These are phyloP conservation scores for Nephrotoma flavescens DNA, from an alignment of 2,888 invertebrate genomes.

Conservation along the genomic window DNA sequence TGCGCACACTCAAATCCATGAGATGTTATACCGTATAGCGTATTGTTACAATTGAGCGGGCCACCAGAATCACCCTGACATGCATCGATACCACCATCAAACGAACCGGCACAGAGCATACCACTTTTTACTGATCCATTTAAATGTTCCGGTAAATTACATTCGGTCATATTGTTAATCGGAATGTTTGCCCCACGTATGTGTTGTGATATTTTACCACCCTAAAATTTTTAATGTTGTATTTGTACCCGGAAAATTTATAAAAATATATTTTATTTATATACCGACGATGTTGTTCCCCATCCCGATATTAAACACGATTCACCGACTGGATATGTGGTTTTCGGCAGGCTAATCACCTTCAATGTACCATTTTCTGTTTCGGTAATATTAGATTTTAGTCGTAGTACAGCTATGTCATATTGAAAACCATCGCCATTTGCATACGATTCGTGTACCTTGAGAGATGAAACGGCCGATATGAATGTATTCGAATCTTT, in stretches of 20 bases:
- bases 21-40: background rate
- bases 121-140: background rate
- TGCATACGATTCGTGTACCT: background rate
- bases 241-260: background rate
- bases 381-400: background rate
- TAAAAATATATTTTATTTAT: background rate
- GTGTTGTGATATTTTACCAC: background rate
- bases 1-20: background rate
- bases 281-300: slow-evolving; percentile 6
- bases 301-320: slow-evolving; percentile 5
- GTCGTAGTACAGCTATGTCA: background rate
- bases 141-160: background rate
- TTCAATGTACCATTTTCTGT: background rate
- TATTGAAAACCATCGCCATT: background rate
- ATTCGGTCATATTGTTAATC: background rate
- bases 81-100: slow-evolving; percentile 3
- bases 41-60: background rate
- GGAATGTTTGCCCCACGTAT: background rate
- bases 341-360: background rate
- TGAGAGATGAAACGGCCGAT: background rate
- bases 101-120: slow-evolving; percentile 8
- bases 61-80: slow-evolving; percentile 8
- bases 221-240: background rate
- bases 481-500: background rate
- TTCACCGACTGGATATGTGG: background rate